These are phyloP conservation scores for Abrostola tripartita DNA, from an alignment of 2,888 invertebrate species.

Conservation along the genomic window DNA sequence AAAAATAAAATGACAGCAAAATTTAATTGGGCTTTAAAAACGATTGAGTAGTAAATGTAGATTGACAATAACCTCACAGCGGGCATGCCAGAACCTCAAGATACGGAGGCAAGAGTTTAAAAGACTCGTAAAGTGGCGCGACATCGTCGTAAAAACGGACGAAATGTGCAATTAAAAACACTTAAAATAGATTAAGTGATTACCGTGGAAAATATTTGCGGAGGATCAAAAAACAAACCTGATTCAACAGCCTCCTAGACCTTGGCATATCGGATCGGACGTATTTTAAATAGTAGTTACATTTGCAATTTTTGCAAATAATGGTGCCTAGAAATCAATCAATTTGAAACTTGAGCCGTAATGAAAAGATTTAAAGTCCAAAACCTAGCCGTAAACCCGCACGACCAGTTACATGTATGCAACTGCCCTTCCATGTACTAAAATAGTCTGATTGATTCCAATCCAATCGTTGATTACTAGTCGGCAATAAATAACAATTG, in stretches of 20 bases:
- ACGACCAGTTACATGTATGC: conserved; percentile 23
- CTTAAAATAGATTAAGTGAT: conserved; percentile 80
- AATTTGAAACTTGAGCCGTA: conserved; percentile 23
- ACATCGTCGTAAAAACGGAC: conserved; percentile 67
- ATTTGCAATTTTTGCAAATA: conserved; percentile 51
- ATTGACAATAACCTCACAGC: conserved; percentile 57
- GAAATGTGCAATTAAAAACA: conserved; percentile 77
- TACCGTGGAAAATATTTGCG: conserved; percentile 64
- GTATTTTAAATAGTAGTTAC: conserved; percentile 38
- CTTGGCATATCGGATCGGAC: conserved; percentile 64
- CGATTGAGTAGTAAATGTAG: conserved; percentile 61
- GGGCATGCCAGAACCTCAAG: conserved; percentile 29
- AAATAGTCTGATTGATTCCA: conserved; percentile 70
- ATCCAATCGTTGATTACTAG: conserved; percentile 62
- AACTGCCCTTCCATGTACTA: conserved; percentile 57
- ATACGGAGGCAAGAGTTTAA: conserved; percentile 55
- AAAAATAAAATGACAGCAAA: conserved; percentile 54
- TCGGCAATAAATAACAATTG: conserved; percentile 63
- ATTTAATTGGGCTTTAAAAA: conserved; percentile 59
- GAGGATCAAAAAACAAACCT: conserved; percentile 57
- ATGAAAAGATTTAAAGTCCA: conserved; percentile 21
- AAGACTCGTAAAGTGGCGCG: conserved; percentile 65
- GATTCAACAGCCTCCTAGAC: conserved; percentile 49
- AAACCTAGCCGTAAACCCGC: conserved; percentile 5
- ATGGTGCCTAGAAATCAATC: conserved; percentile 18